Evolutionary conservation across 2,113 vertebrate genomes (phyloP).

Genomic region (Antechinus flavipes): DNA sequence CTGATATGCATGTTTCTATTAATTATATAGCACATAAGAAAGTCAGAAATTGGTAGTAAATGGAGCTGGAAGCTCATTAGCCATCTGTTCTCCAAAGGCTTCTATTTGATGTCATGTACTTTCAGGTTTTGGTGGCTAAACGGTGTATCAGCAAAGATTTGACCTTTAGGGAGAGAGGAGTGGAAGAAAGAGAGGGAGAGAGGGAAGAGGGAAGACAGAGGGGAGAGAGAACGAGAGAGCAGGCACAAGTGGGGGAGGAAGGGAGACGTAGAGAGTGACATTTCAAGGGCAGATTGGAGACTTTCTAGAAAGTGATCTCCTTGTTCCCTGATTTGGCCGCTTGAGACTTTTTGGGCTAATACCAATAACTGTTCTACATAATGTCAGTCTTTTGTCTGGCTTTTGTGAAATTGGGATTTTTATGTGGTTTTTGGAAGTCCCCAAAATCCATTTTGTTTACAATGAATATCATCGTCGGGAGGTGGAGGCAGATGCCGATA

Average conservation of each 20-base stretch:
- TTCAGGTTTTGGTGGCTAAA: slow-evolving; percentile 64
- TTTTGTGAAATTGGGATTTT: slow-evolving; percentile 49
- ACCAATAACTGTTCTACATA: slow-evolving; percentile 57
- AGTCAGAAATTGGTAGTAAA: slow-evolving; percentile 69
- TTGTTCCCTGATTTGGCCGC: slow-evolving; percentile 51
- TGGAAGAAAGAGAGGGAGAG: slow-evolving; percentile 30
- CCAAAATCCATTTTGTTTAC: slow-evolving; percentile 45
- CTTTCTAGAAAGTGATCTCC: slow-evolving; percentile 59
- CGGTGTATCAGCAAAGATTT: slow-evolving; percentile 69
- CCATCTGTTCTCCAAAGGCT: slow-evolving; percentile 70
- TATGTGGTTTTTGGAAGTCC: not conserved
- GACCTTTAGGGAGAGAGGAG: slow-evolving; percentile 66
- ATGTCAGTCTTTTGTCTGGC: slow-evolving; percentile 56
- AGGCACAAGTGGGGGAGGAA: not conserved
- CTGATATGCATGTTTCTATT: slow-evolving; percentile 70
- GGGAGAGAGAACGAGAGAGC: not conserved
- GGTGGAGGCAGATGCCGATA: slow-evolving; percentile 78
- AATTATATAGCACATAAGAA: slow-evolving; percentile 65
- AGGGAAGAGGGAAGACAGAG: not conserved
- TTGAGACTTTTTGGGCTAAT: slow-evolving; percentile 54
- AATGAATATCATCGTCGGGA: slow-evolving; percentile 77
- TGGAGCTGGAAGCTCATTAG: slow-evolving; percentile 64
- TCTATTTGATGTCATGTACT: slow-evolving; percentile 60
- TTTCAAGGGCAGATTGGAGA: slow-evolving; percentile 46
- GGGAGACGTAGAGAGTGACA: not conserved